Conservation (phyloP, 2,888 invertebrate genomes). For the Ophioninae sp. region DNA sequence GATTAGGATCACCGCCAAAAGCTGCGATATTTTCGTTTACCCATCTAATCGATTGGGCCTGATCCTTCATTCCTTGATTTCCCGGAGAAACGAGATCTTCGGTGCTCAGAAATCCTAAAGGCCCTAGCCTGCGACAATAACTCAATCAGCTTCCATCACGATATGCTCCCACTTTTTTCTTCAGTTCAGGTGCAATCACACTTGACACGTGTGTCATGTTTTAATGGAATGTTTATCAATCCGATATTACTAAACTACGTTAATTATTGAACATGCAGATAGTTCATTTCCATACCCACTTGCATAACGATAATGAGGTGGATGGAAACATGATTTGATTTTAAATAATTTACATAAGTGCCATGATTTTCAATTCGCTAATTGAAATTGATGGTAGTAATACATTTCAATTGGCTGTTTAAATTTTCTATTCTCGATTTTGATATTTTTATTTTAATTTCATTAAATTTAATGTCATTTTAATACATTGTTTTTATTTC, state of each 20-base stretch:
- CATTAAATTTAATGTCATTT: too few species aligned
- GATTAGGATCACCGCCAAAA: slow-evolving; percentile 85
- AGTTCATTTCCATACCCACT: neutral
- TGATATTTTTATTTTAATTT: too few species aligned
- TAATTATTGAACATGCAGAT: too few species aligned
- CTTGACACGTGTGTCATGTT: neutral
- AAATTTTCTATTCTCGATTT: too few species aligned
- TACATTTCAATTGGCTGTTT: too few species aligned
- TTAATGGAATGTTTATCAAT: neutral
- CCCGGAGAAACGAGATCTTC: slow-evolving; percentile 86
- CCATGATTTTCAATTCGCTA: too few species aligned
- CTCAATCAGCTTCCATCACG: neutral
- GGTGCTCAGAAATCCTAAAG: slow-evolving; percentile 86
- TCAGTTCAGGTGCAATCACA: neutral
- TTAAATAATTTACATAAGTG: too few species aligned
- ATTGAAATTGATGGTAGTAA: too few species aligned
- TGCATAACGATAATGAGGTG: neutral
- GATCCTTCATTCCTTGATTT: slow-evolving; percentile 87
- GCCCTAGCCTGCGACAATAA: slow-evolving; percentile 80
- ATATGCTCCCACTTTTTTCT: neutral
- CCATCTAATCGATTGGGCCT: slow-evolving; percentile 85
- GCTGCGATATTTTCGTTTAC: slow-evolving; percentile 84
- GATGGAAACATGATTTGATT: neutral
- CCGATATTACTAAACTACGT: neutral
- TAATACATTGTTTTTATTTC: too few species aligned